Conservation (phyloP, 2,797 vertebrate species). For the Pogonophryne albipinna region DNA sequence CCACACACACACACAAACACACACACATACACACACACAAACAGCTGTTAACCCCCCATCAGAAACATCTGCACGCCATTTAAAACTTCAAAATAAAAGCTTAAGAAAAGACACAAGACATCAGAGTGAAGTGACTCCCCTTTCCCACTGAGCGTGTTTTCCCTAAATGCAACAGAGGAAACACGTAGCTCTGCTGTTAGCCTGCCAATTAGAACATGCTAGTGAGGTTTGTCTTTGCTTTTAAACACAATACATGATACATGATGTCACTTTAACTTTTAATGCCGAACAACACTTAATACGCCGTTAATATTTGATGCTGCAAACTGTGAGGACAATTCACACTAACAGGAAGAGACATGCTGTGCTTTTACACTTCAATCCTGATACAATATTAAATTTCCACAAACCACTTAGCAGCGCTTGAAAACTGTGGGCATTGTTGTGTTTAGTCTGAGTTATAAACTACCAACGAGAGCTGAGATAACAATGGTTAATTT, state of each 20-base stretch:
- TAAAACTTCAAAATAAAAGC: conserved; percentile 39
- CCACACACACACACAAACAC: conserved; percentile 12
- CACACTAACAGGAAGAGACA: not conserved
- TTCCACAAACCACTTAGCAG: not conserved
- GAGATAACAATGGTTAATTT: not conserved
- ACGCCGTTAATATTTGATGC: conserved; percentile 54
- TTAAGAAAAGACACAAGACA: not conserved
- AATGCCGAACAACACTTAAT: conserved; percentile 32
- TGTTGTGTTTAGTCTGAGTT: conserved; percentile 20
- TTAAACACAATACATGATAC: not conserved
- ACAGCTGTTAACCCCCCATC: conserved; percentile 40
- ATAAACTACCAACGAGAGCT: not conserved
- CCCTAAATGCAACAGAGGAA: conserved; percentile 12
- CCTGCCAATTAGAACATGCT: not conserved
- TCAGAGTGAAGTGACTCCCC: not conserved
- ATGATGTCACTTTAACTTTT: conserved; percentile 52
- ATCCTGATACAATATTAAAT: not conserved
- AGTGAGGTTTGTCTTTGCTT: not conserved
- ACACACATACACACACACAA: conserved; percentile 13
- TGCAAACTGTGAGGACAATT: conserved; percentile 25
- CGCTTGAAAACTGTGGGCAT: not conserved
- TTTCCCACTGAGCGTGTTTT: conserved; percentile 10
- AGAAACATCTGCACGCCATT: conserved; percentile 27
- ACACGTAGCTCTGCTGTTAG: not conserved
- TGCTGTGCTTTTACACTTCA: not conserved